phyloP scores from a whole-genome alignment of 2,113 vertebrate genomes.

The Pedionomus torquatus region DNA sequence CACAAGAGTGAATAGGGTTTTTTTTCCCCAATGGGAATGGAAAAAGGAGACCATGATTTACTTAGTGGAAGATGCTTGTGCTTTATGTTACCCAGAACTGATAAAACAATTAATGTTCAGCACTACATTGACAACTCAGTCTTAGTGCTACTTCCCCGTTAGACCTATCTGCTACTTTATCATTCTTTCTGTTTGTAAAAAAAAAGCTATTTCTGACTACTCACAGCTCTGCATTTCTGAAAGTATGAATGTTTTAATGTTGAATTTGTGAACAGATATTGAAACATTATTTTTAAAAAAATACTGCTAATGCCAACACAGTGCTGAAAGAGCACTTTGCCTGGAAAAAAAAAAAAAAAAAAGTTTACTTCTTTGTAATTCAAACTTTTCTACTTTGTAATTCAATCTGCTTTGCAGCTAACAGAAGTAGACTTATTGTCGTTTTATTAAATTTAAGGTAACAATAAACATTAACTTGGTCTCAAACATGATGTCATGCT shows the following conservation, averaged over 20 bases:
- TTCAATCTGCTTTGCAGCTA: background rate
- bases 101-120: background rate
- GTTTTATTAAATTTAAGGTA: conserved; percentile 24
- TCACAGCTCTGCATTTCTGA: background rate
- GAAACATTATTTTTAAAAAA: background rate
- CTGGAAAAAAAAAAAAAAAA: background rate
- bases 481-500: conserved; percentile 11
- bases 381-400: background rate
- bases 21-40: background rate
- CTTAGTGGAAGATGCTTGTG: background rate
- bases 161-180: background rate
- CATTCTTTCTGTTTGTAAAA: background rate
- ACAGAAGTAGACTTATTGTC: background rate
- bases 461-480: conserved; percentile 28
- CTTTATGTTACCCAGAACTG: background rate
- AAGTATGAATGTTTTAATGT: background rate
- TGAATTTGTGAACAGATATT: background rate
- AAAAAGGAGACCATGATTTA: background rate
- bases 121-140: background rate
- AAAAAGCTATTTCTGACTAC: background rate
- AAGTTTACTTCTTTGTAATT: background rate
- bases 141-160: background rate
- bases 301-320: background rate
- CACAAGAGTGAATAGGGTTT: background rate
- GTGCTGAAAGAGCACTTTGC: background rate